These are phyloP conservation scores for Diacarnus erythraeanus DNA, from an alignment of 37 sponge, comb jelly and placozoan species.

Conservation along the genomic window DNA sequence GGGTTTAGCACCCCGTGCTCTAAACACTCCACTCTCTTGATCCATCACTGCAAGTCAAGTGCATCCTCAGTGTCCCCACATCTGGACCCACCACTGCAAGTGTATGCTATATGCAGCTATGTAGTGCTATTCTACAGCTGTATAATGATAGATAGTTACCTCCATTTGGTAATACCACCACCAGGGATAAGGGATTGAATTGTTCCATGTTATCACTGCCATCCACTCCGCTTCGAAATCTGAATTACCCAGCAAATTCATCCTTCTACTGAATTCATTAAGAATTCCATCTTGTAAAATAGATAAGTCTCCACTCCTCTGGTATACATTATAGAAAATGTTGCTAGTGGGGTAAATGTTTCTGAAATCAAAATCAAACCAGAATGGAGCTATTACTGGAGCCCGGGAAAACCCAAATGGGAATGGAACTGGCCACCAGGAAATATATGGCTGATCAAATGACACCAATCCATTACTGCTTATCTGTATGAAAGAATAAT, in stretches of 20 bases:
- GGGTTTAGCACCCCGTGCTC: no score
- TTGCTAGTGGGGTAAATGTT: neutral
- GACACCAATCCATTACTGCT: constrained; percentile 59
- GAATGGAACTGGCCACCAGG: constrained; percentile 44
- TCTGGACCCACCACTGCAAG: no score
- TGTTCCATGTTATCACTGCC: constrained; percentile 37
- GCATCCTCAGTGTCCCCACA: no score
- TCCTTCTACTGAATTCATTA: neutral
- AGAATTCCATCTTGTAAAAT: neutral
- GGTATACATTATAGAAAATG: constrained; percentile 17
- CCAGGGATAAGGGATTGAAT: constrained; percentile 28
- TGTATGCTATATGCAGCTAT: no score
- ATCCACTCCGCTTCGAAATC: constrained; percentile 35
- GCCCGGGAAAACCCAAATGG: constrained; percentile 25
- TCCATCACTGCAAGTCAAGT: no score
- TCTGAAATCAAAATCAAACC: constrained; percentile 56
- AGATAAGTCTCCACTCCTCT: neutral
- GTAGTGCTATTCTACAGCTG: neutral
- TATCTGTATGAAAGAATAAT: constrained; percentile 20
- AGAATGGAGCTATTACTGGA: constrained; percentile 52
- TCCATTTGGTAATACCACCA: neutral
- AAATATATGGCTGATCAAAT: constrained; percentile 20
- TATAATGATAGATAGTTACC: constrained; percentile 5
- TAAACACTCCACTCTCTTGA: no score
- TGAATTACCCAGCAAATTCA: neutral